Evolutionary conservation across 2,797 vertebrate genomes (phyloP), one percentile per base, ranked within the genome.

Genomic region (Philypnodon macrostomus): DNA sequence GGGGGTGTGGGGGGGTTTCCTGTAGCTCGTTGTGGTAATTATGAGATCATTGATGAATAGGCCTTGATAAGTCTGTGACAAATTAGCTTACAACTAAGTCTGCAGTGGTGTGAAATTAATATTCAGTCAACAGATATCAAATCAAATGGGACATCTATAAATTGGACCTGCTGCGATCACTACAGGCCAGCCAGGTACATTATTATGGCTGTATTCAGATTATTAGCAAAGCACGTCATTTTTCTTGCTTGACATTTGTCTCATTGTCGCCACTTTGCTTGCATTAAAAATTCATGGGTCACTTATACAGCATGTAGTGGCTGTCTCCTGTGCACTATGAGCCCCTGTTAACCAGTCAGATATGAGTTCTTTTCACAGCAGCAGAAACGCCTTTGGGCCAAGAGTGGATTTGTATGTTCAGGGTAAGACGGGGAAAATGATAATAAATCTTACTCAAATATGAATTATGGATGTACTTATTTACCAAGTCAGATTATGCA

Each of bases 381-480:
- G 82, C 80, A 57, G 67, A 75, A 38, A 60, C 5, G 75, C 83
- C 72, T 70, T 30, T 77, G 65, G 77, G 82, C 70, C 52, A 81
- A 82, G 73, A 75, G 74, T 68, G 73, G 80, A 88, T 87, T 86
- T 77, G 83, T 88, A 83, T 86, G 80, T 84, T 85, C 79, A 83
- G 63, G 59, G 76, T 85, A 77, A 76, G 78, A 80, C 54, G 80
- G 79, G 75, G 42, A 24, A 79, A 74, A 73, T 75, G 73, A 79
- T 83, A 87, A 85, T 81, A 86, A n/a, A 70, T 68, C 68, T 67
- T 64, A 70, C 24, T 47, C 54, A 55, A 58, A 60, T 49, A 88
- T 87, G 85, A 89, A 88, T 89, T 86, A 90, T 88, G 75, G 83
- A 88, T 88, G 73, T 78, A 70, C 54, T 85, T 71, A 77, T 81